phyloP scores from a whole-genome alignment of 2,113 vertebrate genomes.

The Festucalex cinctus region DNA sequence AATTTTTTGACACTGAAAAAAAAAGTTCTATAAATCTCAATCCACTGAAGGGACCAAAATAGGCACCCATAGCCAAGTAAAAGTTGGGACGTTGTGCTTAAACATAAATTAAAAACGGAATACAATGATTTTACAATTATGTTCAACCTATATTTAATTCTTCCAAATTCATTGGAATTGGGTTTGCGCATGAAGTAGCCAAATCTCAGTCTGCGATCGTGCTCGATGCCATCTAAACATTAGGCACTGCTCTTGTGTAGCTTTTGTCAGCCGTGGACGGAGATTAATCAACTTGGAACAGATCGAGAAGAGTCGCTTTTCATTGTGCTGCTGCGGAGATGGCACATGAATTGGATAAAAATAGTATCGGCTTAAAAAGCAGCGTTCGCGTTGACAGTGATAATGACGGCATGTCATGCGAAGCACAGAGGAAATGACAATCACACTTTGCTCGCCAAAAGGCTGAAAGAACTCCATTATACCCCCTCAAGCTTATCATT shows the following conservation, averaged over 20 bases:
- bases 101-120: no score
- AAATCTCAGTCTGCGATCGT: no score
- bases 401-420: constrained; percentile 37
- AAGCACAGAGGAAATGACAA: constrained; percentile 13
- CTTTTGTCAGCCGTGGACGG: neutral
- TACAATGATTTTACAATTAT: no score
- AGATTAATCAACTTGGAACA: neutral
- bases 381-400: constrained; percentile 34
- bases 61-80: no score
- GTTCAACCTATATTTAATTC: no score
- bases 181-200: no score
- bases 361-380: constrained; percentile 33
- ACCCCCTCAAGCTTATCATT: neutral
- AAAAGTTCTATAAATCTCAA: neutral
- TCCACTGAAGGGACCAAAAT: no score
- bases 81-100: no score
- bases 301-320: constrained; percentile 1
- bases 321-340: constrained; percentile 2
- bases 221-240: neutral
- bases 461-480: constrained; percentile 1
- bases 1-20: neutral
- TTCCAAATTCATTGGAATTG: no score
- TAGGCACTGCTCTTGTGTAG: neutral
- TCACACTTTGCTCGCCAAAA: constrained; percentile 10
- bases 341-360: constrained; percentile 47